These are phyloP conservation scores for Agrochola lychnidis DNA, from an alignment of 2,888 invertebrate species.

Conservation along the genomic window DNA sequence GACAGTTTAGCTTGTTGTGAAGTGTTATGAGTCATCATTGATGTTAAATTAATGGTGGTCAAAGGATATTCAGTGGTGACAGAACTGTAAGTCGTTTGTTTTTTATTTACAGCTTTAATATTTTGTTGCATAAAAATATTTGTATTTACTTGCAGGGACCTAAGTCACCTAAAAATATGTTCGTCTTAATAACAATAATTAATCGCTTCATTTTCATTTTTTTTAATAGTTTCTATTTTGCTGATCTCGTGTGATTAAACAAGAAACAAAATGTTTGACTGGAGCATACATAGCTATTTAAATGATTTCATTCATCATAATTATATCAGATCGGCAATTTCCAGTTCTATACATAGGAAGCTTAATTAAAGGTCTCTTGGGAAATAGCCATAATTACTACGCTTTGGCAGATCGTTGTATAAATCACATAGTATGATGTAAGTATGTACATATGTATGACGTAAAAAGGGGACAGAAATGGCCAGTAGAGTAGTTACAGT, in stretches of 20 bases:
- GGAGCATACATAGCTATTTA: neutral
- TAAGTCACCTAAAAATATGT: neutral
- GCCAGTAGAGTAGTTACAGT: too few relatives aligned
- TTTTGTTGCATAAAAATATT: neutral
- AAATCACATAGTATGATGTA: neutral
- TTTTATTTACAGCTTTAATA: neutral
- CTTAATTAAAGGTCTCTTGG: slow-evolving; percentile 26
- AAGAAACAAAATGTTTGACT: neutral
- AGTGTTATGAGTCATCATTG: slow-evolving; percentile 43
- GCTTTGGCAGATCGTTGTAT: neutral
- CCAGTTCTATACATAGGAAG: slow-evolving; percentile 7
- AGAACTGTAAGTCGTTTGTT: slow-evolving; percentile 52
- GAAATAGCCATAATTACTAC: slow-evolving; percentile 25
- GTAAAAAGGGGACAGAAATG: too few relatives aligned
- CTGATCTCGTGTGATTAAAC: neutral
- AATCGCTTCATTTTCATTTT: neutral
- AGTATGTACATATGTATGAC: too few relatives aligned
- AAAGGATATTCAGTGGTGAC: slow-evolving; percentile 41
- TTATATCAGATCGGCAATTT: neutral
- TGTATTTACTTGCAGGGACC: neutral
- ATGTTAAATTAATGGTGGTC: slow-evolving; percentile 45
- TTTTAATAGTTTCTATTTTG: neutral
- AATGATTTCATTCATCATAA: neutral
- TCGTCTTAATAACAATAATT: neutral
- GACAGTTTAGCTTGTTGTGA: slow-evolving; percentile 33